Evolutionary conservation across 2,797 vertebrate species (phyloP).

Genomic region (Leuciscus waleckii): DNA sequence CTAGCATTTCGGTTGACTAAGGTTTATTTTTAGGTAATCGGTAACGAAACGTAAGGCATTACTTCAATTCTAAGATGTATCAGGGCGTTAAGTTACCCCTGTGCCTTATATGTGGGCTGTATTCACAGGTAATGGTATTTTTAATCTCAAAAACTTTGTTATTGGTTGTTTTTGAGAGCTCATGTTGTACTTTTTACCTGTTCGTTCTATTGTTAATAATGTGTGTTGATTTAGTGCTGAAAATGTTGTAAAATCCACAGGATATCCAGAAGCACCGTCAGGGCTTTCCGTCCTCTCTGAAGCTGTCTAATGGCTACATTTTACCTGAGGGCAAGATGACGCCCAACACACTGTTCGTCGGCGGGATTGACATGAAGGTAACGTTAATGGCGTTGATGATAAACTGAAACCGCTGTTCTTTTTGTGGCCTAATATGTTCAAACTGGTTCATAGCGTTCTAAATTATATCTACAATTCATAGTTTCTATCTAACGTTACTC

Average conservation of each 20-base stretch:
- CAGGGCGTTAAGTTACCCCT: slow-evolving; percentile 36
- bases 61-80: slow-evolving; percentile 21
- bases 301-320: slow-evolving; percentile 88
- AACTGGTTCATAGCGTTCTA: neutral
- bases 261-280: slow-evolving; percentile 73
- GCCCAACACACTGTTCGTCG: slow-evolving; percentile 94
- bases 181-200: neutral
- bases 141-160: neutral
- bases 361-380: slow-evolving; percentile 94
- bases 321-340: slow-evolving; percentile 93
- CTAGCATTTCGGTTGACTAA: neutral
- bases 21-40: neutral
- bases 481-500: neutral
- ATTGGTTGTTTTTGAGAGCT: neutral
- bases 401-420: neutral
- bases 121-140: slow-evolving; percentile 38
- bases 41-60: slow-evolving; percentile 1
- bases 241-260: slow-evolving; percentile 55
- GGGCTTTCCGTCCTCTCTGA: slow-evolving; percentile 55
- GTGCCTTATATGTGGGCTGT: slow-evolving; percentile 43
- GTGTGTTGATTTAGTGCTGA: neutral
- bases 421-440: neutral
- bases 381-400: neutral
- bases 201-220: neutral
- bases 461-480: neutral